phyloP scores from a whole-genome alignment of 2,797 vertebrate species.

The Lepus townsendii region DNA sequence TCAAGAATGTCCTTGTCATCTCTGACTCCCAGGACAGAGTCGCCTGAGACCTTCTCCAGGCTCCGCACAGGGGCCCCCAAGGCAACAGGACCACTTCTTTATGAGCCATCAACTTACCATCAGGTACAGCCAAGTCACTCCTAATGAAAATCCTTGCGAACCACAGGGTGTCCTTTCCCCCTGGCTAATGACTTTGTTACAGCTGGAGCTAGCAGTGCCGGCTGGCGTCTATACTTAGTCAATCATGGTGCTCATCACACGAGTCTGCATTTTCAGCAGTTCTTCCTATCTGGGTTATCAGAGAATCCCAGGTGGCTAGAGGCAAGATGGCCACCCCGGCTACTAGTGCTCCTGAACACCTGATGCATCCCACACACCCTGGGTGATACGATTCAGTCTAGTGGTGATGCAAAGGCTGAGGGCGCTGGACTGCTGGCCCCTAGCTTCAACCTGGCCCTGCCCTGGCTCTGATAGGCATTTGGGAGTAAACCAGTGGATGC shows the following conservation, averaged over 20 bases:
- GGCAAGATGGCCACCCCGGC: neutral
- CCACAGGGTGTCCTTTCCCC: constrained; percentile 40
- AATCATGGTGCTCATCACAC: neutral
- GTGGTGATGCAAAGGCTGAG: too few relatives aligned
- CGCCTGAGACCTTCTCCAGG: neutral
- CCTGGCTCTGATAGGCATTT: too few relatives aligned
- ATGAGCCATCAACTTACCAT: constrained; percentile 52
- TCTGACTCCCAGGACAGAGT: neutral
- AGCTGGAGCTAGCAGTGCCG: neutral
- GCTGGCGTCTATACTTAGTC: neutral
- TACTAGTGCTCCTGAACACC: neutral
- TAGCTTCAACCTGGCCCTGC: too few relatives aligned
- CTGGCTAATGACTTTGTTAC: constrained; percentile 60
- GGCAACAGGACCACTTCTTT: constrained; percentile 23
- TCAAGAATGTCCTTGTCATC: constrained; percentile 65
- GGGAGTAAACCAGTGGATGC: neutral
- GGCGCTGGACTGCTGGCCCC: neutral
- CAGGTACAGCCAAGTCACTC: constrained; percentile 31
- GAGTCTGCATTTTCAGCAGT: neutral
- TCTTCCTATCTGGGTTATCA: neutral
- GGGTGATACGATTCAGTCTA: neutral
- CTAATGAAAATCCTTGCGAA: constrained; percentile 49
- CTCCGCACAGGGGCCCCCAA: neutral
- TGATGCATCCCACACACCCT: neutral
- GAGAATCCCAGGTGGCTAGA: neutral